Base-by-base conservation (phyloP, 2,888 invertebrate genomes). In the Ornithoptera alexandrae region DNA sequence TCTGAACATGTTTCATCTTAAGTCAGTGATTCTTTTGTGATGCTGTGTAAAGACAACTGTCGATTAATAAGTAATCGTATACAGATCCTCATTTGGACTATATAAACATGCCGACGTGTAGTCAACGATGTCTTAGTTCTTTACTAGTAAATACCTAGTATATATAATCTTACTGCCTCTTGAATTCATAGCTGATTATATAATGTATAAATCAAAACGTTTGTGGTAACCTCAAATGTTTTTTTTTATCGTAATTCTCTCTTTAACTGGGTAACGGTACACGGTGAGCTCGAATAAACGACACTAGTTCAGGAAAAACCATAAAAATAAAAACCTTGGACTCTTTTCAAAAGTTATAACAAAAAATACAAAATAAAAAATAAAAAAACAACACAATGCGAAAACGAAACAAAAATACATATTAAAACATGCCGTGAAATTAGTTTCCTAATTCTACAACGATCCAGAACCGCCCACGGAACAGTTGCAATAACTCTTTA, bases 401-500 rank as follows among this genome's bases (percentile, higher is more conserved):
- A 58, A 22, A 58, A 20, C 12, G 57, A 58, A 58, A 22, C n/a
- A 22, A 58, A 58, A 71, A 8, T 63, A 60, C 61, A 42, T 39
- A 61, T n/a, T 65, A 64, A 67, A 70, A 70, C 58, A 64, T 59
- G 67, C 24, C 71, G 71, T 68, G 71, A 68, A 71, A 70, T 70
- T 67, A 63, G 63, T 65, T 61, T 73, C 74, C 70, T 67, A 69
- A 59, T 65, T 76, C 75, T 77, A 75, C 70, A 72, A 74, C 71
- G 71, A 73, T 75, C 74, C 68, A 75, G 75, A 77, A 77, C 76
- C 76, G 74, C 75, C 79, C 77, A 73, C 70, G 63, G 67, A 68
- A 71, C 77, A 80, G 78, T 78, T 79, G 78, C 80, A 81, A 81
- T 81, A 80, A 81, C 80, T 79, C 79, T 79, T 79, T 74, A 74